These are phyloP conservation scores for Gnatocerus cornutus DNA, from an alignment of 2,888 invertebrate genomes.

Conservation along the genomic window DNA sequence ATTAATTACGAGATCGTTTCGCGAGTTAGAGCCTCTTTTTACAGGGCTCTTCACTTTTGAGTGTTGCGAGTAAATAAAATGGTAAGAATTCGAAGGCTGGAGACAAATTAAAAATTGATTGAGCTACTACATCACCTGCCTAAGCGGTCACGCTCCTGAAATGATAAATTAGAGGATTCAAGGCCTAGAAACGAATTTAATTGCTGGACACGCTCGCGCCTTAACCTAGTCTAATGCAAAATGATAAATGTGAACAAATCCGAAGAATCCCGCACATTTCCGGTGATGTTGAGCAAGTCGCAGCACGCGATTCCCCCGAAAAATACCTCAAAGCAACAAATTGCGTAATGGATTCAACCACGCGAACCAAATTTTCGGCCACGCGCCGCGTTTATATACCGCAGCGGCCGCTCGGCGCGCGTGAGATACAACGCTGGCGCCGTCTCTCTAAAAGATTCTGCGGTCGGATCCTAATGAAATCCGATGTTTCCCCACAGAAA, in stretches of 20 bases:
- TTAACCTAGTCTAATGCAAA: constrained; percentile 51
- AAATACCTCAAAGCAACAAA: constrained; percentile 10
- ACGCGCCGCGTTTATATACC: too few species aligned
- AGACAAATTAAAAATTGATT: constrained; percentile 42
- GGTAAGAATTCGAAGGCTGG: too few species aligned
- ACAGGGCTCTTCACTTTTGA: constrained; percentile 8
- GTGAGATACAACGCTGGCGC: background rate
- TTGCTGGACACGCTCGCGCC: constrained; percentile 16
- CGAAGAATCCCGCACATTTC: constrained; percentile 55
- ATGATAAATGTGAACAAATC: constrained; percentile 56
- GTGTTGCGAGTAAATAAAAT: constrained; percentile 5
- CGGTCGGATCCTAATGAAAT: constrained; percentile 57
- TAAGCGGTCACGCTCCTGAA: constrained; percentile 41
- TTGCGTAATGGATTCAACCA: background rate
- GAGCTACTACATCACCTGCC: constrained; percentile 34
- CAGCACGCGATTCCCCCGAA: constrained; percentile 2
- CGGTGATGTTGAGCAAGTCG: constrained; percentile 28
- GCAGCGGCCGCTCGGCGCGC: too few species aligned
- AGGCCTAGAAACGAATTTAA: too few species aligned
- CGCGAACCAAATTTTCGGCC: too few species aligned
- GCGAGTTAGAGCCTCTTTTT: constrained; percentile 15
- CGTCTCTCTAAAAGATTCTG: constrained; percentile 55
- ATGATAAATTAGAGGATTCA: too few species aligned
- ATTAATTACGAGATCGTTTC: constrained; percentile 34
- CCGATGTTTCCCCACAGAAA: constrained; percentile 55